Conservation (phyloP, 2,888 invertebrate species). For the Melanostoma mellinum region DNA sequence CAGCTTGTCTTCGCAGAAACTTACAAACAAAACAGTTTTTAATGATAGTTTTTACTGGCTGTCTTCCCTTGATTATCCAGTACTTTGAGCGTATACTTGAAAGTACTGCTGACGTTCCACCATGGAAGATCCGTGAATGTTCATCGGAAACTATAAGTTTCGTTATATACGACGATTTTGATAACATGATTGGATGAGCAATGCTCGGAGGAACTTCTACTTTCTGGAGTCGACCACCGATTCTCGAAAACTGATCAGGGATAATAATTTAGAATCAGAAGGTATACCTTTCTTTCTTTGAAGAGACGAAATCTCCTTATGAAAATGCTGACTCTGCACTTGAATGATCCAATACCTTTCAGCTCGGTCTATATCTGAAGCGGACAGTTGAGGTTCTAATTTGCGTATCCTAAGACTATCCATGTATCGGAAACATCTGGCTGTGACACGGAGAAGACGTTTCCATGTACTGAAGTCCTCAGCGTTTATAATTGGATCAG, state of each 20-base stretch:
- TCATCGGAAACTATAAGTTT: slow-evolving; percentile 24
- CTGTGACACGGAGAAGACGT: slow-evolving; percentile 19
- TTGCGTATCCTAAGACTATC: slow-evolving; percentile 14
- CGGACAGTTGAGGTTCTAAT: slow-evolving; percentile 8
- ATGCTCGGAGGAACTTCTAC: neutral
- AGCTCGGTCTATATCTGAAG: slow-evolving; percentile 19
- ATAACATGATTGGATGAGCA: slow-evolving; percentile 18
- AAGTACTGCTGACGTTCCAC: slow-evolving; percentile 12
- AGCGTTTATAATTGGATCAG: slow-evolving; percentile 19
- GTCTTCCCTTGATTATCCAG: slow-evolving; percentile 24
- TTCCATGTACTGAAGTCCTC: slow-evolving; percentile 16
- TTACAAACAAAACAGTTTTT: slow-evolving; percentile 40
- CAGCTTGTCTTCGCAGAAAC: slow-evolving; percentile 15
- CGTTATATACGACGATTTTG: slow-evolving; percentile 23
- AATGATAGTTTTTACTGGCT: slow-evolving; percentile 1
- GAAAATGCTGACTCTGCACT: slow-evolving; percentile 14
- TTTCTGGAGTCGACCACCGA: slow-evolving; percentile 2
- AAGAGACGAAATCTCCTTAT: slow-evolving; percentile 1
- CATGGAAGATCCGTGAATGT: slow-evolving; percentile 14
- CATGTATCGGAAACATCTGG: slow-evolving; percentile 14
- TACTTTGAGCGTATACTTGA: slow-evolving; percentile 11
- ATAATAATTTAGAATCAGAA: slow-evolving; percentile 18
- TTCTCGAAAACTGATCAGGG: slow-evolving; percentile 7
- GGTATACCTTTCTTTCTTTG: slow-evolving; percentile 15
- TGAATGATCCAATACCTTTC: slow-evolving; percentile 13